A percentile compares a stretch with the other conserved stretches of the same genome.
Conservation (phyloP, 1,140 invertebrate species). For the Gonatopus flavifemur region DNA sequence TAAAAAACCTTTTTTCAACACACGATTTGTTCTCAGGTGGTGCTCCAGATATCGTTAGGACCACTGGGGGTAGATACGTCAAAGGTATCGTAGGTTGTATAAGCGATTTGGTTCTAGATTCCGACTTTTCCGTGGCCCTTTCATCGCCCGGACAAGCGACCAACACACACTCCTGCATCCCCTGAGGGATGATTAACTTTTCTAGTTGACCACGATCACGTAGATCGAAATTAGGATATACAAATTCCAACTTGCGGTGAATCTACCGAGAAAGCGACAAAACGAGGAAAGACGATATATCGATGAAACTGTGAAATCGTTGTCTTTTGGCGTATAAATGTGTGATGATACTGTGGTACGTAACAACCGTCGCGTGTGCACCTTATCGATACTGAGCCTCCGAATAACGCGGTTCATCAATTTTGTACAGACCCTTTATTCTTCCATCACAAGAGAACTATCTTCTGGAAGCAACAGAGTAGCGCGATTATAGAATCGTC, state of each 20-base stretch:
- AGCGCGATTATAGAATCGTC: no score
- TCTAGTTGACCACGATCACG: slow-evolving; percentile 18
- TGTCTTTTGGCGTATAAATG: no score
- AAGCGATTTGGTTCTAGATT: slow-evolving; percentile 75
- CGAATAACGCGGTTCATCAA: slow-evolving; percentile 17
- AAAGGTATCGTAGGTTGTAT: slow-evolving; percentile 79
- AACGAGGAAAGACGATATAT: neutral
- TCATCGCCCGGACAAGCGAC: slow-evolving; percentile 63
- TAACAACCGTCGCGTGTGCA: neutral
- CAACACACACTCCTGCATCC: slow-evolving; percentile 55
- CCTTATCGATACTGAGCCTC: slow-evolving; percentile 14
- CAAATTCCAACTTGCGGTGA: slow-evolving; percentile 7
- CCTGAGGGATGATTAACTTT: slow-evolving; percentile 42
- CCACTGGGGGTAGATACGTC: slow-evolving; percentile 68
- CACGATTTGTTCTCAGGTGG: slow-evolving; percentile 63
- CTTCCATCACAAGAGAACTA: slow-evolving; percentile 18
- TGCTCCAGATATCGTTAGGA: slow-evolving; percentile 70
- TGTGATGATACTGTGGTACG: no score
- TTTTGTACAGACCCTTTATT: slow-evolving; percentile 45
- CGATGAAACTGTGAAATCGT: slow-evolving; percentile 6
- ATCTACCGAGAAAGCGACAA: slow-evolving; percentile 1
- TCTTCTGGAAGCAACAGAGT: neutral
- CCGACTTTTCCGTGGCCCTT: slow-evolving; percentile 72
- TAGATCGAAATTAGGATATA: slow-evolving; percentile 22
- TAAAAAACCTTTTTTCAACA: neutral